Conservation (phyloP, 2,888 invertebrate species). For the Pomacea canaliculata region DNA sequence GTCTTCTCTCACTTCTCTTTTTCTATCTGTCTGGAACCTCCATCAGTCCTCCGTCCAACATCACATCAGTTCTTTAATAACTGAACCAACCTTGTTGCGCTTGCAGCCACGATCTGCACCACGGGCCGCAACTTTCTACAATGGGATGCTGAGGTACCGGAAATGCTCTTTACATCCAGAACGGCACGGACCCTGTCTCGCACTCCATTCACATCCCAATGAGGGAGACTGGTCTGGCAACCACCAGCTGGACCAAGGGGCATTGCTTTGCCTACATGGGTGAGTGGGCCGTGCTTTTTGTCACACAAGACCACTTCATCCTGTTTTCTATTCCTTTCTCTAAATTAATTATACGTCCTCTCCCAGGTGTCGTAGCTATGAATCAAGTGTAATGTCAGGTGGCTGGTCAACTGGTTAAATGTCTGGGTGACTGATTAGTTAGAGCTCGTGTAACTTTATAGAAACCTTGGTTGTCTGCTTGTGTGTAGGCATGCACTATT, state of each 20-base stretch:
- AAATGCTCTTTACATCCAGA: slow-evolving; percentile 62
- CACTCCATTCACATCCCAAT: slow-evolving; percentile 46
- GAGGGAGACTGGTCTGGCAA: slow-evolving; percentile 42
- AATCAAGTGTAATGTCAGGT: no score
- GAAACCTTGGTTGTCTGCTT: neutral
- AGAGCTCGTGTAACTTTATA: no score
- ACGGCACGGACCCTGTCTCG: slow-evolving; percentile 53
- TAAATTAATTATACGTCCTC: no score
- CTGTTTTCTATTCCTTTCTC: no score
- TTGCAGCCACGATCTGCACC: slow-evolving; percentile 58
- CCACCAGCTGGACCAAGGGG: slow-evolving; percentile 61
- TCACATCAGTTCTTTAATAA: no score
- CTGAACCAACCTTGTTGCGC: no score
- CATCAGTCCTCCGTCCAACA: no score
- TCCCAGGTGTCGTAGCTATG: no score
- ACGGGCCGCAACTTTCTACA: slow-evolving; percentile 47
- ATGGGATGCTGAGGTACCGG: slow-evolving; percentile 58
- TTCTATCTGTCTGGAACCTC: neutral
- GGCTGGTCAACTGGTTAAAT: no score
- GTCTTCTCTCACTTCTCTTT: no score
- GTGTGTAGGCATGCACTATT: slow-evolving; percentile 56
- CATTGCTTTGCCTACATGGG: slow-evolving; percentile 67
- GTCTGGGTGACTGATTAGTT: no score
- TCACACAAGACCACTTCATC: no score
- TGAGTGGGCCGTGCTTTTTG: slow-evolving; percentile 23